Evolutionary conservation across 2,113 vertebrate genomes (phyloP).

Genomic region (Pelusios castaneus): DNA sequence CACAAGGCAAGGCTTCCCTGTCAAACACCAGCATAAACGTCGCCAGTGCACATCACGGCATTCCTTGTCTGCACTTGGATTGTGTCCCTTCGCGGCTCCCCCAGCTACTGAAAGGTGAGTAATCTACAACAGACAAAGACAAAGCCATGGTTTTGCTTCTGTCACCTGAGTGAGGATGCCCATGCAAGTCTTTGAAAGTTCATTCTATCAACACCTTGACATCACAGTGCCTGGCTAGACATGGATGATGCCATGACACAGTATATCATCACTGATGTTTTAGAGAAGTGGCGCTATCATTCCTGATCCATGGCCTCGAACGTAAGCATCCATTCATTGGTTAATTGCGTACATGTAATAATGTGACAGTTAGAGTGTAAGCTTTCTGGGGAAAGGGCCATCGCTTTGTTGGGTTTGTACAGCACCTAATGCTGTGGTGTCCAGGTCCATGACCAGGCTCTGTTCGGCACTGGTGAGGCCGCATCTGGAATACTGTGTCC

Average conservation of each 20-base stretch:
- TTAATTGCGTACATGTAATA: not conserved
- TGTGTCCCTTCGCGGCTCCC: not conserved
- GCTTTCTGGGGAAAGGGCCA: too few species aligned
- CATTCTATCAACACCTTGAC: not conserved
- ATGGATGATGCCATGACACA: not conserved
- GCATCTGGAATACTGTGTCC: too few species aligned
- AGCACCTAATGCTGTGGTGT: not conserved
- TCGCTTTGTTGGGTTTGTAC: not conserved
- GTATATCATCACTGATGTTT: not conserved
- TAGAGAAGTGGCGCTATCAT: not conserved
- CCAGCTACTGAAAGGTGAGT: not conserved
- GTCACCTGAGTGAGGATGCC: not conserved
- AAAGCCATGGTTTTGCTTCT: not conserved
- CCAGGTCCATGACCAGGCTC: too few species aligned
- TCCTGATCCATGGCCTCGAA: not conserved
- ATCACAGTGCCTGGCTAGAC: not conserved
- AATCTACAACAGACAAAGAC: not conserved
- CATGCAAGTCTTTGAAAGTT: not conserved
- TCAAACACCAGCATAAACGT: not conserved
- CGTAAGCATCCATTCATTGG: not conserved
- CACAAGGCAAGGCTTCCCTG: not conserved
- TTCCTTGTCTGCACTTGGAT: not conserved
- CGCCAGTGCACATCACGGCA: not conserved
- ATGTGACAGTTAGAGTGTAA: not conserved
- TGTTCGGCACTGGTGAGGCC: too few species aligned